Conservation (phyloP, 2,113 vertebrate genomes). For the Pituophis catenifer region DNA sequence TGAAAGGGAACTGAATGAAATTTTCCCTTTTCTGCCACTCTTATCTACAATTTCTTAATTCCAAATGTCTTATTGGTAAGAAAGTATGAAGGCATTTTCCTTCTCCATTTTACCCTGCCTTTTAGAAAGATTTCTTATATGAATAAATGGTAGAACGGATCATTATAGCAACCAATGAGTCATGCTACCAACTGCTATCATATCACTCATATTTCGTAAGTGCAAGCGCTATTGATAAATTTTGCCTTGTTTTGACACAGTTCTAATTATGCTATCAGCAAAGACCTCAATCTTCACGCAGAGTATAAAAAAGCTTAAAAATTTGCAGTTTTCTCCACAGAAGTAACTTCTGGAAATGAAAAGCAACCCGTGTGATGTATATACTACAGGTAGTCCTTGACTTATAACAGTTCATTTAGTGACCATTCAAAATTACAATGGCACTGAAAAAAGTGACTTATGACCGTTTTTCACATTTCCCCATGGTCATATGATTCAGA, state of each 20-base stretch:
- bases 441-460: neutral
- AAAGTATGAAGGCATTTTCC: neutral
- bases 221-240: neutral
- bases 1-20: neutral
- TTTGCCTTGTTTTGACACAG: neutral
- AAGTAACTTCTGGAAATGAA: neutral
- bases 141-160: neutral
- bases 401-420: neutral
- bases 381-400: neutral
- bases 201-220: neutral
- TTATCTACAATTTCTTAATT: neutral
- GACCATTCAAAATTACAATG: neutral
- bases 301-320: neutral
- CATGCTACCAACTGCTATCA: neutral
- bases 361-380: neutral
- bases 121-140: neutral
- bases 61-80: neutral
- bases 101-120: neutral
- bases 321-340: neutral
- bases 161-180: constrained; percentile 1
- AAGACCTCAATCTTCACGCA: neutral
- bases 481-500: neutral
- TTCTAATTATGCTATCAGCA: neutral
- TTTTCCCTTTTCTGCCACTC: neutral
- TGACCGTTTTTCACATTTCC: neutral